Evolutionary conservation across 1,140 invertebrate species (phyloP), one percentile per base, ranked within the genome.

Genomic region (Lamellibrachia luymesi): DNA sequence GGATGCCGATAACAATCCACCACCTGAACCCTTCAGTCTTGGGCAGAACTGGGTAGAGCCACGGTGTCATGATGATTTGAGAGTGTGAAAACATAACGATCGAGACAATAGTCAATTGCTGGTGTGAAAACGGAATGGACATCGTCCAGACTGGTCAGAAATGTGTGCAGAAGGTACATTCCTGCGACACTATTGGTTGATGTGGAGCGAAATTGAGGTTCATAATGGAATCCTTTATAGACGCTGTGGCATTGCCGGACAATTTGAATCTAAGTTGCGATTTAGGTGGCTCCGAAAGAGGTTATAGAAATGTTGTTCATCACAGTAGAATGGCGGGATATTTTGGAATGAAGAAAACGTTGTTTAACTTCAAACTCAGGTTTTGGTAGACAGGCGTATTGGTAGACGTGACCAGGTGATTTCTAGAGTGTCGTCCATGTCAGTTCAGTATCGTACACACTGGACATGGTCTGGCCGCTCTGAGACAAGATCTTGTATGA

Each of bases 291-390:
- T 51, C 92, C 92, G 13, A 50, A 22, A 51, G 52, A 50, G 10
- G 8, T 52, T 13, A 17, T 27, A 10, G 52, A 64, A 22, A 50
- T 51, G 52, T 51, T 92, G 27, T 51, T 92, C 27, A 50, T 92
- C 27, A 50, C 2, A 92, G 51, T 17, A 50, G 52, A 52, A 92
- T 52, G n/a, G 90, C 51, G 5, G 93, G 90, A 27, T 38, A 93
- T 64, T 92, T 93, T 22, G 93, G 93, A n/a, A 51, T 92, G 51
- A 49, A 64, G 17, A 93, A 92, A 50, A 51, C 90, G 8, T 25
- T 50, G n/a, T 91, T 51, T 50, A 92, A 92, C 22, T 50, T 93
- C 27, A 91, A 64, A 50, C 50, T 56, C 2, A 25, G 51, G 27
- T 93, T 64, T 90, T 91, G 89, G 38, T 93, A 38, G 93, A 27